Percentiles rank a stretch among this genome's conserved stretches.
Conservation (phyloP, 2,113 vertebrate genomes). For the Scopus umbretta region DNA sequence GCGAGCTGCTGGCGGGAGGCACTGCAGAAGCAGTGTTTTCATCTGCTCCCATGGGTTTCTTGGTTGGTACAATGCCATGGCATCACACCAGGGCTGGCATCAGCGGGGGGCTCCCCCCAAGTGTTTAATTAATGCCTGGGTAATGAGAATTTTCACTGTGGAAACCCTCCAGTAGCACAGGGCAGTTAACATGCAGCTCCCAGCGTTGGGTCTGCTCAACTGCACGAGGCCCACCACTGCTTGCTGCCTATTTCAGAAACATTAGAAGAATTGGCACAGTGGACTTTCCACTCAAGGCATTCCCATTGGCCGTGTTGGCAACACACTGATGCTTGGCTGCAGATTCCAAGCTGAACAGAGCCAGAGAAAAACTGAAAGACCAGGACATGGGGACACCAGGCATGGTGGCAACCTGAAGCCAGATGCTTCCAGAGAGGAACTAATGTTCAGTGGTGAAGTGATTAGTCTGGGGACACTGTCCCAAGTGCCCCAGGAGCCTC, state of each 20-base stretch:
- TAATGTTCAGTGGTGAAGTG: background rate
- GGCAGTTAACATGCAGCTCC: background rate
- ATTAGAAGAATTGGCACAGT: background rate
- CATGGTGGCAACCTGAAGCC: background rate
- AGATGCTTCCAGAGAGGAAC: background rate
- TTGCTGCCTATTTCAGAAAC: background rate
- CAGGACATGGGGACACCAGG: background rate
- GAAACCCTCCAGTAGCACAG: background rate
- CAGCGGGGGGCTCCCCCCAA: background rate
- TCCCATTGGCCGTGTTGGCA: rapidly evolving
- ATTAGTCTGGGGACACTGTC: background rate
- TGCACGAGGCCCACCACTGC: background rate
- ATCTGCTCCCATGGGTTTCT: background rate
- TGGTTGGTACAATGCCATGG: background rate
- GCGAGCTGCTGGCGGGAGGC: background rate
- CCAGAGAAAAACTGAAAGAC: background rate
- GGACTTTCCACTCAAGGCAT: background rate
- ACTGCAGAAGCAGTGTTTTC: background rate
- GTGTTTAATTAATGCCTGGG: background rate
- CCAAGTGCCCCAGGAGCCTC: background rate
- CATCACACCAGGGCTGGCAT: background rate
- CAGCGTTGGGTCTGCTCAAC: background rate
- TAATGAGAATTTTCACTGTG: conserved; percentile 6
- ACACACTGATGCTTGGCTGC: rapidly evolving
- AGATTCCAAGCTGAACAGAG: background rate